Evolutionary conservation across 2,888 invertebrate genomes (phyloP), one percentile per base, ranked within the genome.

Genomic region (Drosophila monieri): DNA sequence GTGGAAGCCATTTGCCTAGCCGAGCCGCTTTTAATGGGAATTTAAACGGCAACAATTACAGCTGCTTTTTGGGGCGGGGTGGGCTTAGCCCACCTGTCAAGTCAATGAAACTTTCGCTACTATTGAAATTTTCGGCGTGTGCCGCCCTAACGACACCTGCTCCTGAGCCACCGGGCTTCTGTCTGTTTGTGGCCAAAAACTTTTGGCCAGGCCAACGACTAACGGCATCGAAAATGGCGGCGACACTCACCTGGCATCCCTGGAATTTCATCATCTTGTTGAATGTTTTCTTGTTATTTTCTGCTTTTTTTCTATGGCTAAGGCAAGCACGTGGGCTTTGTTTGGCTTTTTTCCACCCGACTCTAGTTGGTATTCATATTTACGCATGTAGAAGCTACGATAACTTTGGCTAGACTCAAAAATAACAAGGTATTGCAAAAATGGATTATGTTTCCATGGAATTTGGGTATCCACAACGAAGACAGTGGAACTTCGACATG

Each of bases 21-120:
- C 44, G 65, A 66, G 78, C 21, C 49, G 43, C 66, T 68, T 84
- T 84, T 85, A 84, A 84, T 84, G 84, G 86, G 84, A 85, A 85
- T 84, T 84, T 84, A 84, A 84, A 84, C 84, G 84, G 77, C 75
- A 85, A 84, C 84, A 84, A 84, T 84, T 84, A 84, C 84, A 83
- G 59, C 73, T 76, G 61, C 59, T 73, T 69, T n/a, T 9, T 1
- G 18, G 27, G n/a, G 21, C n/a, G 6, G 30, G 43, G 9, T n/a
- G n/a, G 9, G 21, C 23, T 12, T 25, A 2, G 30, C 53, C 53
- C 59, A 66, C 62, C 75, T 83, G 85, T 79, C 85, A 85, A 81
- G 83, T 79, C 76, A 73, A 78, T 79, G 80, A 83, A 83, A 85
- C 66, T 81, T 81, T 79, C 69, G 70, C 56, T 65, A 73, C 76